Percentiles rank a stretch among this genome's conserved stretches.
phyloP scores from a whole-genome alignment of 2,113 vertebrate genomes.

The cat (Felis catus) region DNA sequence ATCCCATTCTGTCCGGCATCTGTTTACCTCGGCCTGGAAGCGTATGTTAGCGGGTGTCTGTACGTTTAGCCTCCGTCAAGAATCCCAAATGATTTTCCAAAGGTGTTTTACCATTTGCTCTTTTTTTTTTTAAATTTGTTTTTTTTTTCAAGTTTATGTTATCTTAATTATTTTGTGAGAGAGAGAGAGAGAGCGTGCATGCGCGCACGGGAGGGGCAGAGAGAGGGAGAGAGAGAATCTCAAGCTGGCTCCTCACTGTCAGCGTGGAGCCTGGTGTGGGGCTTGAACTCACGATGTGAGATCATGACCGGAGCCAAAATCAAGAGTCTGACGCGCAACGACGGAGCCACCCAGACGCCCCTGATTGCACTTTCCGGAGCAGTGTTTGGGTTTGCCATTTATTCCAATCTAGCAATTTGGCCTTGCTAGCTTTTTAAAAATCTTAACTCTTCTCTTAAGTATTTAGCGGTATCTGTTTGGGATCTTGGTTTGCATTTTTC shows the following conservation, averaged over 20 bases:
- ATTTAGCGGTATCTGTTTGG: not conserved
- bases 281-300: too few relatives aligned
- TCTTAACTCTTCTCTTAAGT: not conserved
- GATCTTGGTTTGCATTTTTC: conserved; percentile 1
- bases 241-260: too few relatives aligned
- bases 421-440: not conserved
- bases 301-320: too few relatives aligned
- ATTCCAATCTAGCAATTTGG: not conserved
- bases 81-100: not conserved
- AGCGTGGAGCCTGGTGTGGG: too few relatives aligned
- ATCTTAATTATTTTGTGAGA: too few relatives aligned
- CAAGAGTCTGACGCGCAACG: too few relatives aligned
- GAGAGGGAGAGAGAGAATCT: too few relatives aligned
- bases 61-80: not conserved
- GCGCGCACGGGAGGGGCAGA: too few relatives aligned
- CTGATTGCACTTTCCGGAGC: fast-evolving
- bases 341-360: too few relatives aligned
- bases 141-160: too few relatives aligned
- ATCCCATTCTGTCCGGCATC: not conserved
- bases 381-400: not conserved
- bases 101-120: fast-evolving
- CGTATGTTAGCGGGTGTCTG: fast-evolving
- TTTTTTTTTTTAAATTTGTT: too few relatives aligned
- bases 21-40: not conserved
- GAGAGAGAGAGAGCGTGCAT: too few relatives aligned